Conservation (phyloP, 1,140 invertebrate genomes). For the Hycleus cichorii region DNA sequence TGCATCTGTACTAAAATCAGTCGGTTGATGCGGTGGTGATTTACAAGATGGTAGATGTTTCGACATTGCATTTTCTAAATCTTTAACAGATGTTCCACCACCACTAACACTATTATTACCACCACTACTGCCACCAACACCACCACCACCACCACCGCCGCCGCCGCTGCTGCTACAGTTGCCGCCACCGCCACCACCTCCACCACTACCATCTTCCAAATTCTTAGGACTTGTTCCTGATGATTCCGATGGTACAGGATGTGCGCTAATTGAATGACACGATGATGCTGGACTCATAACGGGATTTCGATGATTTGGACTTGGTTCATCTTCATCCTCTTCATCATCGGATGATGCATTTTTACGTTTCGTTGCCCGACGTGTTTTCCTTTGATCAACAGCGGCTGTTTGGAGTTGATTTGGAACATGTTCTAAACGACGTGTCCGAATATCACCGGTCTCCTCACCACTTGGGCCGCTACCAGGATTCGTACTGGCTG, state of each 20-base stretch:
- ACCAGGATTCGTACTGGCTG: slow-evolving; percentile 32
- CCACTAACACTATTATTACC: background rate
- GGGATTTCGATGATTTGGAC: slow-evolving; percentile 38
- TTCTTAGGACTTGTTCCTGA: slow-evolving; percentile 44
- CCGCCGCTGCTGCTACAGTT: too few relatives aligned
- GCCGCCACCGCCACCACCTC: too few relatives aligned
- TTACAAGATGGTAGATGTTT: slow-evolving; percentile 77
- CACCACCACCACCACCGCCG: too few relatives aligned
- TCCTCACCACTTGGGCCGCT: slow-evolving; percentile 37
- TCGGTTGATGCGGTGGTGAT: slow-evolving; percentile 57
- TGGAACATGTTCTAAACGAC: slow-evolving; percentile 42
- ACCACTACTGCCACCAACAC: slow-evolving; percentile 24
- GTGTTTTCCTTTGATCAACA: slow-evolving; percentile 32
- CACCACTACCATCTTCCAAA: slow-evolving; percentile 26
- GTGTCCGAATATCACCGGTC: slow-evolving; percentile 47
- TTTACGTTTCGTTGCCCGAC: slow-evolving; percentile 48
- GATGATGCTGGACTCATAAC: slow-evolving; percentile 56
- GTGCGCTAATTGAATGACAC: slow-evolving; percentile 41
- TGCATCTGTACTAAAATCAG: slow-evolving; percentile 81
- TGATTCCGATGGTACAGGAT: slow-evolving; percentile 39
- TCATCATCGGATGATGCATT: slow-evolving; percentile 51
- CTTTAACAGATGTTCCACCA: slow-evolving; percentile 67
- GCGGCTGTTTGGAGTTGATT: slow-evolving; percentile 27
- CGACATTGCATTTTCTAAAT: slow-evolving; percentile 93
- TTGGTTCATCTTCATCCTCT: slow-evolving; percentile 47